These are phyloP conservation scores for Drosophila mulleri DNA, from an alignment of 2,888 invertebrate species.

Conservation along the genomic window DNA sequence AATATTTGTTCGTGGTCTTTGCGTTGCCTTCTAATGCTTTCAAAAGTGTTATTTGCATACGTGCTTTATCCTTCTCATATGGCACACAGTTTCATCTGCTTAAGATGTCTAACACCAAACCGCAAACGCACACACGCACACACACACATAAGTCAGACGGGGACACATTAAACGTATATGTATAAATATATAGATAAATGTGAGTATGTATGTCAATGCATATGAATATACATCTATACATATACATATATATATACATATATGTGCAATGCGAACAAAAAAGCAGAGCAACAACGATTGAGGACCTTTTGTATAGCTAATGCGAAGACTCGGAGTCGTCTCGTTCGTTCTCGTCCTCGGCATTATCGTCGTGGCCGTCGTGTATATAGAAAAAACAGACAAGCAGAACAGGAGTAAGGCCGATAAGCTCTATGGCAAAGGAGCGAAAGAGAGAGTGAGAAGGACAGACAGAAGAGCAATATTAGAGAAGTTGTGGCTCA, in stretches of 20 bases:
- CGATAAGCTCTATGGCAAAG: background rate
- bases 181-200: background rate
- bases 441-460: background rate
- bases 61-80: background rate
- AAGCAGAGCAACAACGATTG: conserved; percentile 25
- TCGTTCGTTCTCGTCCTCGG: conserved; percentile 6
- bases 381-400: conserved; percentile 24
- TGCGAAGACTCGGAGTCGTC: conserved; percentile 26
- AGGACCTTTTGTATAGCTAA: conserved; percentile 42
- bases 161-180: conserved; percentile 4
- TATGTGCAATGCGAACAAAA: conserved; percentile 23
- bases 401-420: background rate
- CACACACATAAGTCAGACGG: conserved; percentile 1
- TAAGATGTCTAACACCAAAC: conserved; percentile 49
- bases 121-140: conserved; percentile 17
- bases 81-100: conserved; percentile 26
- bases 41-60: conserved; percentile 1
- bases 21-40: background rate
- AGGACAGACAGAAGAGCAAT: background rate
- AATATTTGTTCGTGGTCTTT: background rate
- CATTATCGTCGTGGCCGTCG: conserved; percentile 21
- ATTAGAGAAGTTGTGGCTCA: background rate
- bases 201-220: background rate
- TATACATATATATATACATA: background rate
- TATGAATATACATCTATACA: background rate